These are phyloP conservation scores for Drosophila nigricruria DNA, from an alignment of 2,888 invertebrate genomes.

Conservation along the genomic window DNA sequence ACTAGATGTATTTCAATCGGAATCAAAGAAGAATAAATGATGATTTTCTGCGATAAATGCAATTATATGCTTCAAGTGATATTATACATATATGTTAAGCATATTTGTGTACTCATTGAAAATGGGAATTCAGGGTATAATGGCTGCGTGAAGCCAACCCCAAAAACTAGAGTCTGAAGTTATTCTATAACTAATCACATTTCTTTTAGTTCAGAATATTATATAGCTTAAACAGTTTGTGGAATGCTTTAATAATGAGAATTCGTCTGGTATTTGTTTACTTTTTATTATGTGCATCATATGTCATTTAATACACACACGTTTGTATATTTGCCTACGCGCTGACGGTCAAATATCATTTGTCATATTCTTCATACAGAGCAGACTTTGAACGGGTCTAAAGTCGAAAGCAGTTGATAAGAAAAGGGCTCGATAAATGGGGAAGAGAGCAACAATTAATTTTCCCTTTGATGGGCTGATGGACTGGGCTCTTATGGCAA, in stretches of 20 bases:
- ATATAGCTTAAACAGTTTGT: neutral
- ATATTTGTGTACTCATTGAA: neutral
- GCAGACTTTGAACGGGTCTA: neutral
- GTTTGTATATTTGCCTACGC: neutral
- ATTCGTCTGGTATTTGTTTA: neutral
- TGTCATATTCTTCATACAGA: neutral
- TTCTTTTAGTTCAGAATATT: too few relatives aligned
- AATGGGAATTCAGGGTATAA: neutral
- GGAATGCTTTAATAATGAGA: neutral
- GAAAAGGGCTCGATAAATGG: slow-evolving; percentile 10
- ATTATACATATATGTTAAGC: neutral
- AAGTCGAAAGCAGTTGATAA: neutral
- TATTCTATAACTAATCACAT: too few relatives aligned
- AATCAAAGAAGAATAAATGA: slow-evolving; percentile 59
- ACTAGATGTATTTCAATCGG: slow-evolving; percentile 69
- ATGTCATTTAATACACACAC: neutral
- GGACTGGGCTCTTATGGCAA: slow-evolving; percentile 25
- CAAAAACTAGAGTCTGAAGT: neutral
- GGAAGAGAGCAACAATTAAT: slow-evolving; percentile 52
- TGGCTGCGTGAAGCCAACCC: too few relatives aligned
- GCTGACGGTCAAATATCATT: neutral
- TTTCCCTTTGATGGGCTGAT: slow-evolving; percentile 40
- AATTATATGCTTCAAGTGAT: slow-evolving; percentile 15
- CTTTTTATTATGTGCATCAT: neutral
- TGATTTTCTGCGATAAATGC: slow-evolving; percentile 35